Conservation (phyloP, 2,113 vertebrate genomes). For the Calidris pugnax region DNA sequence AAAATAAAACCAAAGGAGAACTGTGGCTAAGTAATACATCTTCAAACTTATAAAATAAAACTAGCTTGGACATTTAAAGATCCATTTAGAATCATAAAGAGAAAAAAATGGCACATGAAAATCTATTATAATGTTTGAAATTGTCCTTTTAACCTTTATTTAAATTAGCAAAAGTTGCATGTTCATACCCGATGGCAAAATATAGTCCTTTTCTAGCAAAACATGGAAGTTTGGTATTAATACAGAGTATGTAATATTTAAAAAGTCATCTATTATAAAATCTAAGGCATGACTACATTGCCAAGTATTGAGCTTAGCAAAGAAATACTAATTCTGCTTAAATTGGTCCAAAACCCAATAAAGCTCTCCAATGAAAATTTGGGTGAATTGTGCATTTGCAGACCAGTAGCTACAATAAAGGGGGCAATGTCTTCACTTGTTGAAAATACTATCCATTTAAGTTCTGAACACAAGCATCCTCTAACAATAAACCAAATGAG, state of each 20-base stretch:
- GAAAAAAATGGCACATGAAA: neutral
- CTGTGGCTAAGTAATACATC: neutral
- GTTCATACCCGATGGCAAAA: conserved; percentile 23
- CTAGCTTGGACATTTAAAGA: neutral
- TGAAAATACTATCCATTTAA: neutral
- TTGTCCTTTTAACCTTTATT: conserved; percentile 38
- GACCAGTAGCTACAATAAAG: neutral
- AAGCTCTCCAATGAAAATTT: neutral
- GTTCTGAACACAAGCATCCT: conserved; percentile 20
- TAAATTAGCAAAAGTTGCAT: conserved; percentile 42
- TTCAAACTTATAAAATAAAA: neutral
- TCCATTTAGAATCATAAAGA: neutral
- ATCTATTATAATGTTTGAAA: neutral
- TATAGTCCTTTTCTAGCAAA: conserved; percentile 19
- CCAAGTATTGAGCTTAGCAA: neutral
- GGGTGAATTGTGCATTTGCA: neutral
- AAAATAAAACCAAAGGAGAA: neutral
- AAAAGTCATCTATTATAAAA: conserved; percentile 22
- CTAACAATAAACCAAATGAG: conserved; percentile 45
- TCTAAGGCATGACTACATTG: neutral
- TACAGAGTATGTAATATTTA: neutral
- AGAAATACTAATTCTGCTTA: neutral
- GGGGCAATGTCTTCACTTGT: neutral
- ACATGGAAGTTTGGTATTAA: neutral
- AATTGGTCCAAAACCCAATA: neutral